Evolutionary conservation across 64 coral and sea anemone genomes (phyloP), one percentile per base, ranked within the genome.

Genomic region (Pocillopora damicornis): DNA sequence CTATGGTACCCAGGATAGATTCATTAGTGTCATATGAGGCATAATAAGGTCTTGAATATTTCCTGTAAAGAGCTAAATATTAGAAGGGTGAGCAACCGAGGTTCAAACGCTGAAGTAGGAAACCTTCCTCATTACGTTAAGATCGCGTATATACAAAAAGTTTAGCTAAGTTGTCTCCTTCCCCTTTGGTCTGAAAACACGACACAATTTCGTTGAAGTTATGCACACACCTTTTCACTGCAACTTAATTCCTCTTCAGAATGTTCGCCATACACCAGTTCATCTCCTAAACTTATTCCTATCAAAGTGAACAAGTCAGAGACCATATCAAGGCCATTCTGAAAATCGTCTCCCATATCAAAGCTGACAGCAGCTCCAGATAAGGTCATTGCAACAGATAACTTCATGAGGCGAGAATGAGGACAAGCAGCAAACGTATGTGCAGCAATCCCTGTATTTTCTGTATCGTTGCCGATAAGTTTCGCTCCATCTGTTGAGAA

Each of bases 301-400:
- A 94, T 45, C 60, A 94, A 76, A 11, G 88, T 45, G 76, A 87
- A 79, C 25, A 90, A 68, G 30, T 87, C 82, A 61, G 74, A 58
- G 13, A 90, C 37, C 58, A 35, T 75, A 76, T 78, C 75, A 16
- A 90, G 59, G 13, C 60, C 25, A 12, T 11, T 76, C 58, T 94
- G 83, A 62, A 76, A 87, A 30, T 30, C 30, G 30, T 73, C 79
- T 7, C 88, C 93, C 88, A 90, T 86, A 60, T 94, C 76, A 60
- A 87, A 76, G 18, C 88, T 86, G 15, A 94, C 20, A 15, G 93
- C 93, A 20, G 88, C 88, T 20, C 88, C 93, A 22, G 93, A 94
- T 34, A 89, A 76, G 5, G 93, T 88, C 93, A 94, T 94, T 76
- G 93, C 88, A 45, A 72, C 38, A 5, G 93, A 89, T 36, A 94